These are phyloP conservation scores for Drosophila pullipes DNA, from an alignment of 2,888 invertebrate species.

Conservation along the genomic window DNA sequence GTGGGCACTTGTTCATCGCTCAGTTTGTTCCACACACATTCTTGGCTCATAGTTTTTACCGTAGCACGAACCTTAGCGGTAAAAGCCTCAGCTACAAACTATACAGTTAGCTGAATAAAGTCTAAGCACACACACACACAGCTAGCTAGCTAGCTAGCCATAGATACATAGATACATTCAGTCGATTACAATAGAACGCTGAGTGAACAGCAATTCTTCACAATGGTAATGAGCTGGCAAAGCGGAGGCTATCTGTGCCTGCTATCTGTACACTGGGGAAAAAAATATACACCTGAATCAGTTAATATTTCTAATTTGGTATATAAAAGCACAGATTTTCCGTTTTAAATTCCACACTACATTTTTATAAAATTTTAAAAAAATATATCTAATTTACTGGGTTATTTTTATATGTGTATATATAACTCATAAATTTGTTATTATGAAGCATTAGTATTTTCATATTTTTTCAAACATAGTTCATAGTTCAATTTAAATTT, in stretches of 20 bases:
- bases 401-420: neutral
- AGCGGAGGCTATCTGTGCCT: neutral
- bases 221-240: slow-evolving; percentile 57
- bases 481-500: no score
- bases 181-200: slow-evolving; percentile 57
- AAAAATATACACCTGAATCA: neutral
- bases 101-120: slow-evolving; percentile 83
- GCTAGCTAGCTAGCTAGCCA: slow-evolving; percentile 6
- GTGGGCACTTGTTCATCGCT: slow-evolving; percentile 51
- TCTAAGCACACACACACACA: slow-evolving; percentile 31
- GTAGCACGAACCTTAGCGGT: slow-evolving; percentile 86
- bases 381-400: neutral
- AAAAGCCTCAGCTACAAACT: slow-evolving; percentile 86
- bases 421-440: rapidly evolving
- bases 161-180: slow-evolving; percentile 44
- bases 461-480: no score
- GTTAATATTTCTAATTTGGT: neutral
- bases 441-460: no score
- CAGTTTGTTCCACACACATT: slow-evolving; percentile 35
- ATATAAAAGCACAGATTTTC: neutral
- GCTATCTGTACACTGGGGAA: neutral
- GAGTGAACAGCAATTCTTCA: slow-evolving; percentile 43
- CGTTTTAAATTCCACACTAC: rapidly evolving
- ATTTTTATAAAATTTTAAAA: rapidly evolving
- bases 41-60: slow-evolving; percentile 83